These are phyloP conservation scores for Propithecus coquereli DNA, from an alignment of 2,113 vertebrate genomes.

Conservation along the genomic window DNA sequence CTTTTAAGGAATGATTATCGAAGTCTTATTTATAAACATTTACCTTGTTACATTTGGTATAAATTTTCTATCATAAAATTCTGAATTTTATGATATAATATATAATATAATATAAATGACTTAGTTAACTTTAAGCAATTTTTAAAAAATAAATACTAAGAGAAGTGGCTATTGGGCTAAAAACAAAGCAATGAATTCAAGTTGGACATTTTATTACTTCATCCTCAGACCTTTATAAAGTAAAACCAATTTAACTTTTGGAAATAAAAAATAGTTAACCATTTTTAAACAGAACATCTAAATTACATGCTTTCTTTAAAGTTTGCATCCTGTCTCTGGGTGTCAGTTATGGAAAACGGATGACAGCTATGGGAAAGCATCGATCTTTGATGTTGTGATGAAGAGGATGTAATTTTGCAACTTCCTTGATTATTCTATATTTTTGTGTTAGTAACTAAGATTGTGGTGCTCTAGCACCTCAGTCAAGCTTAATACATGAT, in stretches of 20 bases:
- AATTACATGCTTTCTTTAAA: neutral
- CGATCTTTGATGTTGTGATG: neutral
- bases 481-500: neutral
- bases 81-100: neutral
- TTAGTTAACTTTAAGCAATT: neutral
- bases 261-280: neutral
- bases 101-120: neutral
- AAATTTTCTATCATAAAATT: neutral
- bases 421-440: neutral
- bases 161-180: neutral
- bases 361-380: neutral
- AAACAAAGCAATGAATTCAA: neutral
- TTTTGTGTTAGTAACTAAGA: neutral
- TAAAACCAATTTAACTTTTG: neutral
- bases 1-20: neutral
- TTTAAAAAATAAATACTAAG: neutral
- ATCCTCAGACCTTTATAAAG: neutral
- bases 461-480: neutral
- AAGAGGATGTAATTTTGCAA: neutral
- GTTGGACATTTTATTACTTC: neutral
- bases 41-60: neutral
- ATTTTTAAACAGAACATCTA: slow-evolving; percentile 32
- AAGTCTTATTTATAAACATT: slow-evolving; percentile 21
- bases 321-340: neutral
- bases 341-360: neutral